phyloP scores from a whole-genome alignment of 53 echinoderm and acorn worm species.

The Paracentrotus lividus region DNA sequence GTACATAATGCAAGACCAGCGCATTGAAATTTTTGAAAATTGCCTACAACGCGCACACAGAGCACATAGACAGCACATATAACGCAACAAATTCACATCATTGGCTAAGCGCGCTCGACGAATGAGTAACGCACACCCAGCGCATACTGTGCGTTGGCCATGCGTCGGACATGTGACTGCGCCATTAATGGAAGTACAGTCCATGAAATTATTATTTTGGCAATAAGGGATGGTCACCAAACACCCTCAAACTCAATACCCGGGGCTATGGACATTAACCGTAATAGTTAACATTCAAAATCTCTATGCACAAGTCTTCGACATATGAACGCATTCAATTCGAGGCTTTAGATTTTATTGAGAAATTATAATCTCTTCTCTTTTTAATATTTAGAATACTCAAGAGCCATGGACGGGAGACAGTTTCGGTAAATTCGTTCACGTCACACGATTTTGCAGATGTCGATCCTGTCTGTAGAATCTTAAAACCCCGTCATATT shows the following conservation, averaged over 20 bases:
- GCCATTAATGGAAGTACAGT: too few species aligned
- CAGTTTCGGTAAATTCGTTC: neutral
- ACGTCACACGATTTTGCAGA: neutral
- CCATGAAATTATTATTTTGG: neutral
- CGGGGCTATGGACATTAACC: neutral
- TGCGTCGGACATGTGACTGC: too few species aligned
- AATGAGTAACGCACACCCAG: too few species aligned
- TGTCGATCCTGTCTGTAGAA: neutral
- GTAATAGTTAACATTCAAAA: neutral
- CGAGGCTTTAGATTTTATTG: neutral
- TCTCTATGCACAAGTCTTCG: neutral
- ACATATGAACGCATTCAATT: too few species aligned
- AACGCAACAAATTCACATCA: too few species aligned
- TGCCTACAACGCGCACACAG: too few species aligned
- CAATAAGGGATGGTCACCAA: neutral
- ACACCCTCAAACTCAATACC: neutral
- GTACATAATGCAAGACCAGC: too few species aligned
- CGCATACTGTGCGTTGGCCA: too few species aligned
- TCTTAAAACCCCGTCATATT: neutral
- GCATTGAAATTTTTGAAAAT: too few species aligned
- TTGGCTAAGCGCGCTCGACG: too few species aligned
- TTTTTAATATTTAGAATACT: too few species aligned
- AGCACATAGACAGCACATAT: too few species aligned
- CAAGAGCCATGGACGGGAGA: neutral
- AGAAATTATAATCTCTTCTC: conserved; percentile 14